These are phyloP conservation scores for Limanda limanda DNA, from an alignment of 2,113 vertebrate genomes.

Conservation along the genomic window DNA sequence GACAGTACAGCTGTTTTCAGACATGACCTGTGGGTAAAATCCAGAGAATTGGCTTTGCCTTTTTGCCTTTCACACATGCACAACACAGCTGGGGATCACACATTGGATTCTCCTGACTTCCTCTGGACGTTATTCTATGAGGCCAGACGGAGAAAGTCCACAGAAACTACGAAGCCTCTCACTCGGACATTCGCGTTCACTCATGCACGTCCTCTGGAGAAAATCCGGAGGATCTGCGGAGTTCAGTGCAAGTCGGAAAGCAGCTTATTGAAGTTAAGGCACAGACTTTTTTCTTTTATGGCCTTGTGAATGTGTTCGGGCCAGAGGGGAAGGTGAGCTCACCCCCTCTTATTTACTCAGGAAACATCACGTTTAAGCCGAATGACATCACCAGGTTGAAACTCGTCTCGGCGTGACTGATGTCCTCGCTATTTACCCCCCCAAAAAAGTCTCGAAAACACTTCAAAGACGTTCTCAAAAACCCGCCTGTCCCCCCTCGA, in stretches of 20 bases:
- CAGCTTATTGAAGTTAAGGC: background rate
- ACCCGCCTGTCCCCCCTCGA: constrained; percentile 53
- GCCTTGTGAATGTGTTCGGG: background rate
- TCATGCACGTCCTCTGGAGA: no score
- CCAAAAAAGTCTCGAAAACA: constrained; percentile 58
- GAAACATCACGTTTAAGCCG: constrained; percentile 54
- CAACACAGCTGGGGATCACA: no score
- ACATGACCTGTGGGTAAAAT: no score
- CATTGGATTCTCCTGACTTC: no score
- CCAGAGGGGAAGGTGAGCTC: constrained; percentile 66
- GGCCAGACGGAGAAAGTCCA: no score
- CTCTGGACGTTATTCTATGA: no score
- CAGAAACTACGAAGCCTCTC: no score
- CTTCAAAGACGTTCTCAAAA: constrained; percentile 71
- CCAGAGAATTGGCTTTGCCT: background rate
- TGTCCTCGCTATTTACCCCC: constrained; percentile 59
- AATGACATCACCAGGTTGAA: constrained; percentile 63
- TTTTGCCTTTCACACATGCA: no score
- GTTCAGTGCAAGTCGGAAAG: no score
- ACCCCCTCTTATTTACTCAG: constrained; percentile 31
- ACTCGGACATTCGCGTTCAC: no score
- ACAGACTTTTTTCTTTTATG: constrained; percentile 3
- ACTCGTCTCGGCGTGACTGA: constrained; percentile 66
- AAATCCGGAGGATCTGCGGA: no score
- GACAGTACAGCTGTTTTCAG: background rate